Base-by-base conservation (phyloP, 2,797 vertebrate species). In the Rhinoraja longicauda region DNA sequence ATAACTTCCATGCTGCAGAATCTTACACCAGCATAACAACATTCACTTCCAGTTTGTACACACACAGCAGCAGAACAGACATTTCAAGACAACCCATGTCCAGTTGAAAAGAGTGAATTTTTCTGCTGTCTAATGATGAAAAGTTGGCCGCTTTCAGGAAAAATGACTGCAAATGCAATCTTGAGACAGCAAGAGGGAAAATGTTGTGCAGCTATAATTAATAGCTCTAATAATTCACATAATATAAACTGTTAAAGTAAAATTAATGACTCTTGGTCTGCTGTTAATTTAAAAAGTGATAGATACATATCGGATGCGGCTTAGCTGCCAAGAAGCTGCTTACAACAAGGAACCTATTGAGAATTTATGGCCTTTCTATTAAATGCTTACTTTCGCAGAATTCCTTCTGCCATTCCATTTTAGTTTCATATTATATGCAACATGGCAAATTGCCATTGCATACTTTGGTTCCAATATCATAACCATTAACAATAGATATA, bases 231-330 rank as follows among this genome's bases (percentile, higher is more conserved):
- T 92, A 45, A 92, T 75, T 92, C 26, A 92, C 57, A 36, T 72
- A 53, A 92, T 91, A 92, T 72, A 72, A 92, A 75, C 90, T 92
- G 90, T 45, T 75, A 57, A 17, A 57, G 72, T 92, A 92, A 92
- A 92, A 92, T 92, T 92, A 92, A 92, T 75, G 90, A 10, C 39
- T 75, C 39, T 75, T 92, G 90, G 90, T 92, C 70, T 73, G 64
- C 70, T 45, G 39, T 32, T 75, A 91, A 92, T 92, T 92, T 92
- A 45, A 92, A 57, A 91, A n/a, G 12, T 53, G 90, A 92, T 75
- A 92, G 90, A 73, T 92, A 75, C 36, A 7, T 29, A 53, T 92
- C 70, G 3, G 39, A 73, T 92, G 24, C 75, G 70, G 70, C 39
- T 53, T 26, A 13, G 13, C 70, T 75, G 39, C 70, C 70, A 92